These are phyloP conservation scores for Xylota segnis DNA, from an alignment of 2,888 invertebrate genomes.

Conservation along the genomic window DNA sequence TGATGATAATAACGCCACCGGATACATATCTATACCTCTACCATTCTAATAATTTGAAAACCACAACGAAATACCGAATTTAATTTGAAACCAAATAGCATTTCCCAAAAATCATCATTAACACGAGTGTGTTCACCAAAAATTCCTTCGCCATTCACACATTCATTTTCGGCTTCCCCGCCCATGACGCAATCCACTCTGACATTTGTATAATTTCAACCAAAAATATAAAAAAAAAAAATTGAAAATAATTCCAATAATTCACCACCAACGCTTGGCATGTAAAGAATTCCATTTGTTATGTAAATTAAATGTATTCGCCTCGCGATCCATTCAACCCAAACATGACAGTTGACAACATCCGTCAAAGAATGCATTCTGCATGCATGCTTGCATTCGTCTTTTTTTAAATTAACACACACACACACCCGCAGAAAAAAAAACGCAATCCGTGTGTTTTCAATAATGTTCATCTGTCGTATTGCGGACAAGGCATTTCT, in stretches of 20 bases:
- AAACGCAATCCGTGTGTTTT: slow-evolving; percentile 50
- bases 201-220: not conserved
- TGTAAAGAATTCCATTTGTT: slow-evolving; percentile 44
- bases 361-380: slow-evolving; percentile 50
- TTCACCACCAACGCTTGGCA: slow-evolving; percentile 8
- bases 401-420: slow-evolving; percentile 31
- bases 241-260: not conserved
- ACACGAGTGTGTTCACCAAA: not conserved
- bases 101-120: not conserved
- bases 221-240: not conserved
- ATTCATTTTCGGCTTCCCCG: not conserved
- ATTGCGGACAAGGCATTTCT: slow-evolving; percentile 29
- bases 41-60: not conserved
- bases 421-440: too few relatives aligned
- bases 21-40: too few relatives aligned
- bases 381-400: slow-evolving; percentile 35
- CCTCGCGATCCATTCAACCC: slow-evolving; percentile 25
- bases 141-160: not conserved
- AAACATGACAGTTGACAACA: slow-evolving; percentile 74
- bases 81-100: not conserved
- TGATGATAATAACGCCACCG: too few relatives aligned
- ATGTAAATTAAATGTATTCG: slow-evolving; percentile 57
- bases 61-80: not conserved
- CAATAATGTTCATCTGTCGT: slow-evolving; percentile 57
- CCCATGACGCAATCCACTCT: not conserved